phyloP scores from a whole-genome alignment of 2,888 invertebrate genomes.

The Merodon equestris region DNA sequence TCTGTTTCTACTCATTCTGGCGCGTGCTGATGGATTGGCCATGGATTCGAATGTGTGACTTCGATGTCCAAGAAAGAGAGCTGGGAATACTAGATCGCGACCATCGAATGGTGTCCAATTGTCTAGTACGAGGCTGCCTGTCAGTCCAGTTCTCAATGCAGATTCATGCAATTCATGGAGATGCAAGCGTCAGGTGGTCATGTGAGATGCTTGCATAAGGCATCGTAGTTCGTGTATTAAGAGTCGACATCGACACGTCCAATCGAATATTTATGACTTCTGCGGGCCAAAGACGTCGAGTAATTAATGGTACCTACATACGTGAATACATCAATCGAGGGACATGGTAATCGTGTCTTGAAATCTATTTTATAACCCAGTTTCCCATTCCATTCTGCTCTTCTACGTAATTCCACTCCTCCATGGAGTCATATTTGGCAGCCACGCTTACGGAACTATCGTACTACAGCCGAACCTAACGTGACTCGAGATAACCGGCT shows the following conservation, averaged over 20 bases:
- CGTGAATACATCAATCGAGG: no score
- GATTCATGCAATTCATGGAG: background rate
- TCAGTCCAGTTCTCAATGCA: constrained; percentile 11
- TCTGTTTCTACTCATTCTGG: constrained; percentile 4
- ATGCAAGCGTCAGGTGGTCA: background rate
- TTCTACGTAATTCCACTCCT: no score
- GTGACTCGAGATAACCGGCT: no score
- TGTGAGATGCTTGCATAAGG: constrained; percentile 13
- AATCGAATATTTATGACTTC: background rate
- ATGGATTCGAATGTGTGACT: constrained; percentile 7
- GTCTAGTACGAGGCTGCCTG: constrained; percentile 14
- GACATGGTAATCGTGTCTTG: no score
- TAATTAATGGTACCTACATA: no score
- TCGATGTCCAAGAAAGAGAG: constrained; percentile 8
- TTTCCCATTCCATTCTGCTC: no score
- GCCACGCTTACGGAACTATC: no score
- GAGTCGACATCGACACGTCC: background rate
- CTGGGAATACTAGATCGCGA: constrained; percentile 8
- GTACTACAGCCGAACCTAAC: no score
- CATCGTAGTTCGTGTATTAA: no score
- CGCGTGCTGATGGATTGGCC: constrained; percentile 20
- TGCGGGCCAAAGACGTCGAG: no score
- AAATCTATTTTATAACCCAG: no score
- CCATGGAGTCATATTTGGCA: no score
- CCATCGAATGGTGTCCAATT: constrained; percentile 9